Conservation (phyloP, 2,888 invertebrate genomes). For the Calephelis perditalis region DNA sequence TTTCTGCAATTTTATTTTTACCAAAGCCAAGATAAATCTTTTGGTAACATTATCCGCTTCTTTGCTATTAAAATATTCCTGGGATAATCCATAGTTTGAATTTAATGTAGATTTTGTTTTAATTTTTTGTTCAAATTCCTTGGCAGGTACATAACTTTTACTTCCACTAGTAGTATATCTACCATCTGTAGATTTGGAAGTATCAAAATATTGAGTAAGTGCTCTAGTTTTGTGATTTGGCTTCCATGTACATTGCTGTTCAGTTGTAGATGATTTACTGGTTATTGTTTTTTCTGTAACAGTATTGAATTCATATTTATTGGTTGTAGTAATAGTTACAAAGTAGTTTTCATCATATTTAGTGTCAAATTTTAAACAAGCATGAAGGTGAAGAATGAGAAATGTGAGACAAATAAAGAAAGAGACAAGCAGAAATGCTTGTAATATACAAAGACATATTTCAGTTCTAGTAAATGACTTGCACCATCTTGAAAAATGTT, state of each 20-base stretch:
- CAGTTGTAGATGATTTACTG: slow-evolving; percentile 22
- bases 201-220: slow-evolving; percentile 36
- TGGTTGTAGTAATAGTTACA: not conserved
- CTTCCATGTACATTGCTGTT: slow-evolving; percentile 51
- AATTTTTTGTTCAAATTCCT: too few species aligned
- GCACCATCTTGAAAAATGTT: slow-evolving; percentile 55
- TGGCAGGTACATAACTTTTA: not conserved
- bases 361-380: slow-evolving; percentile 33
- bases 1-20: slow-evolving; percentile 44
- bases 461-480: slow-evolving; percentile 58
- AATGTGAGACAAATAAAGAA: slow-evolving; percentile 47
- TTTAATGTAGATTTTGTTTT: not conserved
- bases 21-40: slow-evolving; percentile 44
- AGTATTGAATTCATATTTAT: not conserved
- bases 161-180: not conserved
- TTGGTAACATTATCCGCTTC: slow-evolving; percentile 32
- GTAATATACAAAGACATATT: slow-evolving; percentile 40
- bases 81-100: not conserved
- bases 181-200: not conserved
- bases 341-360: not conserved
- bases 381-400: slow-evolving; percentile 49
- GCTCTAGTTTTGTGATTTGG: slow-evolving; percentile 48
- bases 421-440: slow-evolving; percentile 43
- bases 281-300: slow-evolving; percentile 4
- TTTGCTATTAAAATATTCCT: slow-evolving; percentile 36